Conservation (phyloP, 2,888 invertebrate species). For the Eubasilissa splendida region DNA sequence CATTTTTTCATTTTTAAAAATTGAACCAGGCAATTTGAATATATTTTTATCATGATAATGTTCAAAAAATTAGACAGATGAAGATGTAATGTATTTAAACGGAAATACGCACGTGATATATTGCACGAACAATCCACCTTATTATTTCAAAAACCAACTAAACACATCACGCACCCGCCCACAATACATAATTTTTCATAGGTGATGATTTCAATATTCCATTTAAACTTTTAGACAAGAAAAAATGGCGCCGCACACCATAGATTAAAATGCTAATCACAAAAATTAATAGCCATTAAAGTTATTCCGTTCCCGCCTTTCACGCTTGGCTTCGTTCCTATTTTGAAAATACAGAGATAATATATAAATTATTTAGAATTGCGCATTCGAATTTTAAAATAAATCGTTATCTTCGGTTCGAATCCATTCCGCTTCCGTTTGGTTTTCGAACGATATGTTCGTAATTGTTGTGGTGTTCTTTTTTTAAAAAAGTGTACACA, state of each 20-base stretch:
- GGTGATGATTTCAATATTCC: constrained; percentile 42
- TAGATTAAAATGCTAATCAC: constrained; percentile 57
- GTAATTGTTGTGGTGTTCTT: constrained; percentile 2
- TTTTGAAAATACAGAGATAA: constrained; percentile 50
- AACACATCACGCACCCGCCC: constrained; percentile 20
- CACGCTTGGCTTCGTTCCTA: constrained; percentile 52
- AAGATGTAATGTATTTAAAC: too few relatives aligned
- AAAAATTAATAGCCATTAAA: constrained; percentile 57
- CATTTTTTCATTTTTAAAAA: too few relatives aligned
- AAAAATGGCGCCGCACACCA: constrained; percentile 38
- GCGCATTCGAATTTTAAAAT: constrained; percentile 49
- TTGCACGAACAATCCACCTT: background rate
- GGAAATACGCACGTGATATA: background rate
- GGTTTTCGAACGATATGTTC: constrained; percentile 33
- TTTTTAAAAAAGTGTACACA: constrained; percentile 11
- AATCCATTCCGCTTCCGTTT: constrained; percentile 54
- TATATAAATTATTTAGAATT: constrained; percentile 35
- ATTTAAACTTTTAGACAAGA: constrained; percentile 1
- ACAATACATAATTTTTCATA: constrained; percentile 19
- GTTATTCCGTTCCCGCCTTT: constrained; percentile 55
- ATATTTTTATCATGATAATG: too few relatives aligned
- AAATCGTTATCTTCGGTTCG: constrained; percentile 53
- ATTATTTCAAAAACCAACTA: constrained; percentile 4
- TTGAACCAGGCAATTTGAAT: too few relatives aligned
- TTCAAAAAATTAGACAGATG: too few relatives aligned